Evolutionary conservation across 2,888 invertebrate genomes (phyloP), one percentile per base, ranked within the genome.

Genomic region (Callimorpha dominula): DNA sequence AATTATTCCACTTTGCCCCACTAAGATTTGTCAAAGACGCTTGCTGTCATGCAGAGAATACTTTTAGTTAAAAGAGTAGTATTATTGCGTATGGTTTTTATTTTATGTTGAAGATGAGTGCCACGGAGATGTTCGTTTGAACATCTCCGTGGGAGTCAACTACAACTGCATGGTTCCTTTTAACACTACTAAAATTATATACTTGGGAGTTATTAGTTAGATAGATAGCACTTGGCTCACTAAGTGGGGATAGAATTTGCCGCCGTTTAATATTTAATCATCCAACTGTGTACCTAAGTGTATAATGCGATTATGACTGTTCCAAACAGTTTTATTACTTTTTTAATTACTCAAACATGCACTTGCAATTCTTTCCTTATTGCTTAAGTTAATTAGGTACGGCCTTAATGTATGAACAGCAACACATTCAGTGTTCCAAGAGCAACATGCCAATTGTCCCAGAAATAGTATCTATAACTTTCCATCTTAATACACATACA

Each of bases 401-500:
- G 17, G 4, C 40, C 40, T 65, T 9, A 65, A 50, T 40, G 20
- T 12, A 5, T 20, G 6, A 31, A 57, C 20, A 12, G 4, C n/a
- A 11, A 57, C 1, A 12, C n/a, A 14, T 57, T 20, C 11, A 12
- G 4, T 20, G 57, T 60, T 20, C 8, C 50, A 50, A 49, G 49
- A 40, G 17, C 40, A 17, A n/a, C 52, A 12, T 42, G 66, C 42
- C 66, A 67, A 52, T 66, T 40, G 52, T 64, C 11, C 6, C n/a
- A 17, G 63, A 31, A 42, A 42, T 63, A 70, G 42, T 14, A 40
- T 50, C 14, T 6, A 14, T 57, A 57, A 46, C 68, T 68, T 68
- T 68, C 68, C 60, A 60, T 70, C 69, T 70, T 50, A 42, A 52
- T 20, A 42, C 42, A 64, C 31, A 62, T 65, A 17, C 20, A 57